Evolutionary conservation across 2,797 vertebrate genomes (phyloP), one percentile per base, ranked within the genome.

Genomic region (Delichon dasypus): DNA sequence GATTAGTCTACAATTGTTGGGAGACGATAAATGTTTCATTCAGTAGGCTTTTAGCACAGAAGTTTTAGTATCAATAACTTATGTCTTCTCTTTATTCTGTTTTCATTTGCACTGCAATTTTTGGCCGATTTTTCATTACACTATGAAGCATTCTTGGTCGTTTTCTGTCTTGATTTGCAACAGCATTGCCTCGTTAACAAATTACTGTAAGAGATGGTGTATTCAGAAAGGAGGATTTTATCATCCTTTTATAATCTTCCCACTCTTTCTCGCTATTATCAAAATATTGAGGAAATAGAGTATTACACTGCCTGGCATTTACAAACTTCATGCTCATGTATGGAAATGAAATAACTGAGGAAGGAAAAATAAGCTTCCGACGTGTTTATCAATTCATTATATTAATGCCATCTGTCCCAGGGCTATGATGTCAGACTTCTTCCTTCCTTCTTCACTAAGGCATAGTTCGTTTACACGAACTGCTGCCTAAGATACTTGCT

Each of bases 401-500:
- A 92, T 96, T 97, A 97, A 89, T 94, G 89, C 93, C 96, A 96
- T 97, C 95, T 97, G 95, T 92, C 95, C 70, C 72, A 84, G 48
- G 88, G 90, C 85, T 78, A 67, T 84, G 65, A 64, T 36, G 21
- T 96, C 96, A 96, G 95, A 80, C 42, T 6, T 32, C 90, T 95
- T 95, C 83, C 90, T 73, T 81, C 85, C 57, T 87, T 91, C 93
- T 92, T 96, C 86, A 94, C 85, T 91, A 97, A 94, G 82, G 95
- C 93, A 95, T 66, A 88, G 92, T 94, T 95, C 88, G 85, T 97
- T 96, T 97, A 94, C 82, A 92, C 6, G 58, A 97, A 90, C 86
- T 91, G 90, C 96, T 95, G 96, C 92, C 96, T 96, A 96, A 94
- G 94, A 97, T 76, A 96, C 94, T 97, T 97, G 97, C 95, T 94